Percentiles rank a stretch among this genome's conserved stretches.
These are phyloP conservation scores for Pediacus dermestoides DNA, from an alignment of 2,888 invertebrate genomes.

Conservation along the genomic window DNA sequence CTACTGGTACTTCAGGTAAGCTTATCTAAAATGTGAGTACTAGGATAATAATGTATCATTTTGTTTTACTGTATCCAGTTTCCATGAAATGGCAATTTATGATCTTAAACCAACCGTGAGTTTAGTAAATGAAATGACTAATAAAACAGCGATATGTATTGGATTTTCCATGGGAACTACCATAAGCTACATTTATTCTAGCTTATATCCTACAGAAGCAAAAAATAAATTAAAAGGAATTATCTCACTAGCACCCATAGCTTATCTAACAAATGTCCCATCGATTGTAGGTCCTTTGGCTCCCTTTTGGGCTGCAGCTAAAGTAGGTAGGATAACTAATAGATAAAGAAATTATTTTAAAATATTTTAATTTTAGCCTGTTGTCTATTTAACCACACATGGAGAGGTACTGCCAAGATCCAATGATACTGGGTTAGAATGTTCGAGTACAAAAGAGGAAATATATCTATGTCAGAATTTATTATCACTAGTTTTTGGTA, in stretches of 20 bases:
- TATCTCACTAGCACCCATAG: conserved; percentile 18
- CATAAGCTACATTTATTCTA: conserved; percentile 15
- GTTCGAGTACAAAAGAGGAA: too few relatives aligned
- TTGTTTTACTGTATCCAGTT: conserved; percentile 11
- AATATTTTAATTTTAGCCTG: too few relatives aligned
- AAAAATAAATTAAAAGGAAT: conserved; percentile 12
- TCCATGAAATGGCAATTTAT: conserved; percentile 23
- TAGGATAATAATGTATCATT: too few relatives aligned
- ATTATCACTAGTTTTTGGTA: too few relatives aligned
- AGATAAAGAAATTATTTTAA: too few relatives aligned
- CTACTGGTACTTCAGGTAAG: conserved; percentile 23
- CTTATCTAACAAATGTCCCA: conserved; percentile 7
- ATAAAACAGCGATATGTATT: conserved; percentile 17
- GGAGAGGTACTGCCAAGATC: too few relatives aligned
- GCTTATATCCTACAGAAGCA: conserved; percentile 12
- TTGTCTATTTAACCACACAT: too few relatives aligned
- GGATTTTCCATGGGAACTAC: conserved; percentile 24
- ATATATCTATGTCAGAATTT: too few relatives aligned
- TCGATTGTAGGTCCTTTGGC: conserved; percentile 10
- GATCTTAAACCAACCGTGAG: conserved; percentile 15
- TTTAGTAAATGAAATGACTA: conserved; percentile 12
- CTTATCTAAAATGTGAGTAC: background rate
- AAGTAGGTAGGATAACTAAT: too few relatives aligned
- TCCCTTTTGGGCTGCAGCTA: too few relatives aligned
- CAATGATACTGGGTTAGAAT: too few relatives aligned